These are phyloP conservation scores for Diadumene lineata DNA, from an alignment of 92 coral and sea anemone genomes.

Conservation along the genomic window DNA sequence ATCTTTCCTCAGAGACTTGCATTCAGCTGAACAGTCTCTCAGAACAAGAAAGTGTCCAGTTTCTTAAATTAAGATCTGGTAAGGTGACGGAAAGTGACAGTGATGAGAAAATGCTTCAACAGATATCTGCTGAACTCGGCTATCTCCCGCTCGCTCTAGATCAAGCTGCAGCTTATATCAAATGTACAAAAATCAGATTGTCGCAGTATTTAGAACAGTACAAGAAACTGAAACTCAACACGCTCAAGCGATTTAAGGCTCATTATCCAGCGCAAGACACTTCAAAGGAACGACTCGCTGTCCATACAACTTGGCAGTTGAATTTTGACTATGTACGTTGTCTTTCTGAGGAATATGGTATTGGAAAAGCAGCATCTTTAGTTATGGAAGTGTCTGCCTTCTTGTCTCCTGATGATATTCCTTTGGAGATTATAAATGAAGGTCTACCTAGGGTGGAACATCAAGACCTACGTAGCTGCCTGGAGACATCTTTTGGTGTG, in stretches of 20 bases:
- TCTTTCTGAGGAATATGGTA: conserved; percentile 35
- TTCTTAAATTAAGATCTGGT: conserved; percentile 45
- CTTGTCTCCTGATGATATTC: conserved; percentile 79
- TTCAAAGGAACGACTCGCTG: conserved; percentile 65
- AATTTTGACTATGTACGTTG: conserved; percentile 59
- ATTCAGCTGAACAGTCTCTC: conserved; percentile 52
- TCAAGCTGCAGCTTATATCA: conserved; percentile 82
- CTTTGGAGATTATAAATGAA: conserved; percentile 69
- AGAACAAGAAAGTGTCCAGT: conserved; percentile 58
- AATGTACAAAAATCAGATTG: conserved; percentile 29
- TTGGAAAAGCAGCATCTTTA: conserved; percentile 50
- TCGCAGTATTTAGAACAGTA: conserved; percentile 54
- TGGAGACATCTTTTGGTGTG: conserved; percentile 33
- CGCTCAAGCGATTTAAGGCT: conserved; percentile 61
- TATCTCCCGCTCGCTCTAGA: conserved; percentile 84
- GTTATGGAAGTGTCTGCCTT: conserved; percentile 74
- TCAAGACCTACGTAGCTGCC: conserved; percentile 25
- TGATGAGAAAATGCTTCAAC: not conserved
- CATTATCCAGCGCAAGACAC: conserved; percentile 43
- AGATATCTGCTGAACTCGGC: conserved; percentile 70
- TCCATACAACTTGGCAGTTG: conserved; percentile 77
- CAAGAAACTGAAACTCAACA: conserved; percentile 40
- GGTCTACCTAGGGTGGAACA: conserved; percentile 51
- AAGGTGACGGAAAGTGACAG: not conserved
- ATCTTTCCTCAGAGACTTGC: conserved; percentile 47